Evolutionary conservation across 2,888 invertebrate genomes (phyloP), one percentile per base, ranked within the genome.

Genomic region (Drosophila incognita): DNA sequence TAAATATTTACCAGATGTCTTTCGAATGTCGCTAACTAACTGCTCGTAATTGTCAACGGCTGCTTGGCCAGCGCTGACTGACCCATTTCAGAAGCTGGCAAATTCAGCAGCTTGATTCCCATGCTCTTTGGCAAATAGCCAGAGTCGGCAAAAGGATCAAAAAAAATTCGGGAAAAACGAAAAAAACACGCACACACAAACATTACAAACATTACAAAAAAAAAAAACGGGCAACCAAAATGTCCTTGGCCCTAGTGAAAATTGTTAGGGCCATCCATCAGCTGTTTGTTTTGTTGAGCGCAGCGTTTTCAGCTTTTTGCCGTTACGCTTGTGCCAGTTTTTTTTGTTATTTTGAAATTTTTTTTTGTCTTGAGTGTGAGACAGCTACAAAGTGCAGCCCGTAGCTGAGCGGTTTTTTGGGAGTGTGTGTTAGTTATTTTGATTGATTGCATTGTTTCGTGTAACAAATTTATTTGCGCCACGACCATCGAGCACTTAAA

Each of bases 381-480:
- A 82, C 86, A 81, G 69, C 83, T 67, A 74, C 67, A 71, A 74
- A 80, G 80, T 77, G 71, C 80, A 82, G 60, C 74, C 65, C 74
- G 58, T 67, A 68, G 63, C 60, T 38, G 54, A 58, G 66, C 59
- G 33, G 59, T 56, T 46, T 65, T 76, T 69, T 66, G 38, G 27
- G 36, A 24, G 36, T 56, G 27, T 76, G 81, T 80, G 68, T 77
- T 81, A 64, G 69, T 70, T 89, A 79, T 79, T 85, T 89, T 85
- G 83, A 87, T 87, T 87, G 87, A 87, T 87, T 87, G 87, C 78
- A 78, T 82, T 87, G 84, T 82, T 86, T 83, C 84, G 84, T 82
- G 89, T 78, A 78, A 74, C 78, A 89, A 84, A 89, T 87, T 87
- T 89, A 86, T 84, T 84, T 83, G 66, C 63, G 67, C 67, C 66